phyloP scores from a whole-genome alignment of 1,140 invertebrate genomes.

The Saxidomus purpurata region DNA sequence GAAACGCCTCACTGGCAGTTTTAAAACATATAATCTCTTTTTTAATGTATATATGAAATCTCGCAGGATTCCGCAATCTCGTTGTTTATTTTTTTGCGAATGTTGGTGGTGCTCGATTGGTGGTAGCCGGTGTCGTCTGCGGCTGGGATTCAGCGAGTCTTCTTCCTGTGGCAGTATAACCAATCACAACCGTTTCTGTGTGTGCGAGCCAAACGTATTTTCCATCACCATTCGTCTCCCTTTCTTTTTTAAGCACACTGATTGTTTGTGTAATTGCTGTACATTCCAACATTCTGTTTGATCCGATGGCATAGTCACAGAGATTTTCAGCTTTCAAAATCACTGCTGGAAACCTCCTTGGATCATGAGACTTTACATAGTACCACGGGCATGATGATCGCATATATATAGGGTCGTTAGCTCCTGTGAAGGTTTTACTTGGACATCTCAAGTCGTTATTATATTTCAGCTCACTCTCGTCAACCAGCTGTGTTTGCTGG shows the following conservation, averaged over 20 bases:
- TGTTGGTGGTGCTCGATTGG: not conserved
- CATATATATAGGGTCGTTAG: constrained; percentile 34
- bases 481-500: not conserved
- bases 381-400: constrained; percentile 64
- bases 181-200: not conserved
- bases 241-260: not conserved
- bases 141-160: not conserved
- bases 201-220: not conserved
- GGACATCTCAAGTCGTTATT: not conserved
- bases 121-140: not conserved
- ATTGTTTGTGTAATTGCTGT: not conserved
- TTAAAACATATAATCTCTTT: too few species aligned
- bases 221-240: not conserved
- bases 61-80: too few species aligned
- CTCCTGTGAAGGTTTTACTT: not conserved
- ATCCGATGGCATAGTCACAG: constrained; percentile 41
- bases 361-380: constrained; percentile 20
- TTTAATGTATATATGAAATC: too few species aligned
- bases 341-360: constrained; percentile 34
- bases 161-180: constrained; percentile 32
- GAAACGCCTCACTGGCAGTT: too few species aligned
- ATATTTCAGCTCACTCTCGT: not conserved
- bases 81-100: too few species aligned
- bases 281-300: not conserved
- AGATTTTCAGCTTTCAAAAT: constrained; percentile 46